These are phyloP conservation scores for Pteria penguin DNA, from an alignment of 2,888 invertebrate species.

Conservation along the genomic window DNA sequence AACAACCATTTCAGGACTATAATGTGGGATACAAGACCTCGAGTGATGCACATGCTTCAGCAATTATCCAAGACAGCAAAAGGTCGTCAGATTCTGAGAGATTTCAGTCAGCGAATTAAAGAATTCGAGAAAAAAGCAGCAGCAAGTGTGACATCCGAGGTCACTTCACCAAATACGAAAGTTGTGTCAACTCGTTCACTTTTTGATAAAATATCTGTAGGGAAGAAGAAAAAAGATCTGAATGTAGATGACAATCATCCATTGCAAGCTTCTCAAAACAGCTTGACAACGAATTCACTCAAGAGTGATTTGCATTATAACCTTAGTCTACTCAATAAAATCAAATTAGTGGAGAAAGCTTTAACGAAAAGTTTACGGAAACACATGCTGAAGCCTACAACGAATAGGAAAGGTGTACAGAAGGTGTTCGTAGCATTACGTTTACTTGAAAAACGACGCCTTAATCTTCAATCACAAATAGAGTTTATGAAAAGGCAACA, in stretches of 20 bases:
- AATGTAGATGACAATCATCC: background rate
- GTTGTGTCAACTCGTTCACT: background rate
- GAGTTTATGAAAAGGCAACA: background rate
- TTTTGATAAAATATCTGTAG: background rate
- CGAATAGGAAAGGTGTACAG: background rate
- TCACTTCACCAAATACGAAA: background rate
- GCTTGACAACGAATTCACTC: too few relatives aligned
- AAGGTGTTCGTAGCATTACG: background rate
- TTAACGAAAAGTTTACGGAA: background rate
- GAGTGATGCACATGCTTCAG: background rate
- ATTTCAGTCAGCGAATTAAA: background rate
- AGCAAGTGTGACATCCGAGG: background rate
- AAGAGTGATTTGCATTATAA: background rate
- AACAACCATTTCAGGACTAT: background rate
- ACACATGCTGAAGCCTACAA: background rate
- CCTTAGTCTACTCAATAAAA: background rate
- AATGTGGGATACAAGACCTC: background rate
- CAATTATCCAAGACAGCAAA: background rate
- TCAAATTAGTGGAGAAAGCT: background rate
- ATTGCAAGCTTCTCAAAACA: background rate
- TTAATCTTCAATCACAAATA: background rate
- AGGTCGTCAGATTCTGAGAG: background rate
- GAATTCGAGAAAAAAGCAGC: background rate
- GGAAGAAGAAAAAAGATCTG: background rate
- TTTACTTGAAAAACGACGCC: background rate